Evolutionary conservation across 2,113 vertebrate species (phyloP).

Genomic region (Grallaria varia): DNA sequence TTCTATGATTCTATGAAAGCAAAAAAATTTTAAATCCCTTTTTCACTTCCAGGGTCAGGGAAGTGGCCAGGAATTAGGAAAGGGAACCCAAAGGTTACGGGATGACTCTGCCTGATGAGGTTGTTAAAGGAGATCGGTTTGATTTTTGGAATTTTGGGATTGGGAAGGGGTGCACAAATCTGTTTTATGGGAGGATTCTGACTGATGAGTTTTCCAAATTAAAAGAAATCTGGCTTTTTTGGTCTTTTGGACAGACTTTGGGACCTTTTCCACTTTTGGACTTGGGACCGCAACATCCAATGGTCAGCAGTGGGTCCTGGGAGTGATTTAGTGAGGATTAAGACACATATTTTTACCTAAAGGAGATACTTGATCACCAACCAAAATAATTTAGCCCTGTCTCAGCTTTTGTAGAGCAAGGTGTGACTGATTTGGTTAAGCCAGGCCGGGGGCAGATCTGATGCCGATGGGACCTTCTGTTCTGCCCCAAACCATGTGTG

Average conservation of each 20-base stretch:
- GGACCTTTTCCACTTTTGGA: background rate
- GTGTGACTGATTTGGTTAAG: background rate
- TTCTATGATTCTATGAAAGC: no score
- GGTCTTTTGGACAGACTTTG: background rate
- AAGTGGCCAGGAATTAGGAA: background rate
- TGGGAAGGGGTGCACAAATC: background rate
- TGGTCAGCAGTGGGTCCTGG: background rate
- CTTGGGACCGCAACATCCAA: no score
- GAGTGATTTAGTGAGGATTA: background rate
- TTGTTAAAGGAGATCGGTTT: background rate
- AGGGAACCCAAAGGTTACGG: background rate
- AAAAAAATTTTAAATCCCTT: background rate
- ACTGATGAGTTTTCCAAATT: background rate
- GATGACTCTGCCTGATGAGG: background rate
- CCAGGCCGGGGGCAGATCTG: no score
- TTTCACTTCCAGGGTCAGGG: background rate
- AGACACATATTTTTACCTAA: background rate
- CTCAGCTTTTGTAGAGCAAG: background rate
- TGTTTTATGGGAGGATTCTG: background rate
- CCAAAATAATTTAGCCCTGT: background rate
- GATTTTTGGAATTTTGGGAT: background rate
- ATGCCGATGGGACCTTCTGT: no score
- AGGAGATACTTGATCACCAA: background rate
- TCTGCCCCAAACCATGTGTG: background rate
- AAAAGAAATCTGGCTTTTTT: background rate